Evolutionary conservation across 2,888 invertebrate species (phyloP).

Genomic region (Nemurella pictetii): DNA sequence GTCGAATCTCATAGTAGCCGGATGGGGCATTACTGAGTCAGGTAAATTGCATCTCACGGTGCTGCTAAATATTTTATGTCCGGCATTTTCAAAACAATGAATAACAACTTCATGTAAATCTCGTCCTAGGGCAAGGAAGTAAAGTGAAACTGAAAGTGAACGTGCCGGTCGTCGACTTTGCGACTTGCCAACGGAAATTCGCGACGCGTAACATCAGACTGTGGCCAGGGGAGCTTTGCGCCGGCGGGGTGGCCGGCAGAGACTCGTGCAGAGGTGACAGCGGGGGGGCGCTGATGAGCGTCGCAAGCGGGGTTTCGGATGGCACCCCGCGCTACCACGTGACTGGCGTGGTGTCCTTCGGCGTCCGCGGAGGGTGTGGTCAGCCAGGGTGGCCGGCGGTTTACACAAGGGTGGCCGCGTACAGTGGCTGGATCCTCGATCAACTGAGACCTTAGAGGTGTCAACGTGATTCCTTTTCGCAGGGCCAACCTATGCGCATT

Average conservation of each 20-base stretch:
- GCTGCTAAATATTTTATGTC: too few relatives aligned
- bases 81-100: background rate
- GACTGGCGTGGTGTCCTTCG: conserved; percentile 69
- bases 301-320: conserved; percentile 44
- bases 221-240: conserved; percentile 61
- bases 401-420: conserved; percentile 65
- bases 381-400: conserved; percentile 69
- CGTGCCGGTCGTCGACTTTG: conserved; percentile 55
- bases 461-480: too few relatives aligned
- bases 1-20: conserved; percentile 59
- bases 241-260: conserved; percentile 67
- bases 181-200: conserved; percentile 61
- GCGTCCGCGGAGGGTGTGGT: conserved; percentile 62
- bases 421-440: conserved; percentile 65
- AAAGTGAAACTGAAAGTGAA: conserved; percentile 66
- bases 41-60: background rate
- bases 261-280: conserved; percentile 79
- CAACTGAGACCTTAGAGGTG: background rate
- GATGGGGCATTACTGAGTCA: conserved; percentile 60
- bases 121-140: conserved; percentile 50
- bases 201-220: conserved; percentile 55
- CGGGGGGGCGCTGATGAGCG: conserved; percentile 74
- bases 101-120: too few relatives aligned
- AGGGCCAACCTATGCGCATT: too few relatives aligned
- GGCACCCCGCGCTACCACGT: conserved; percentile 50